Conservation (phyloP, 2,797 vertebrate species). For the Pseudocheirus occidentalis region DNA sequence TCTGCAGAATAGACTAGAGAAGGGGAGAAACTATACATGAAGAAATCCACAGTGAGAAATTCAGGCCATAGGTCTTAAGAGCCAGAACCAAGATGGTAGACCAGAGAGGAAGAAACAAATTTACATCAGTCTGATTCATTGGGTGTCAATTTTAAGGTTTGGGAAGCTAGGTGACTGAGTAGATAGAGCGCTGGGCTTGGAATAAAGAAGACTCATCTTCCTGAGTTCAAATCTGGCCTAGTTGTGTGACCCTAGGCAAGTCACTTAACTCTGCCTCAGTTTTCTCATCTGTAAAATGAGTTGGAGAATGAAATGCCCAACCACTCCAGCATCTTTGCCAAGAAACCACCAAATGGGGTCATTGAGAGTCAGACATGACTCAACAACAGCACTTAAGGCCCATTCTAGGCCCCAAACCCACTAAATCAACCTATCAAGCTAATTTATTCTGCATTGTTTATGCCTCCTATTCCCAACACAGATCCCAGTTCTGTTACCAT, state of each 20-base stretch:
- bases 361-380: background rate
- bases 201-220: background rate
- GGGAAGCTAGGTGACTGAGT: background rate
- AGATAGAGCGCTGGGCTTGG: background rate
- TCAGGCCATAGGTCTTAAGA: no score
- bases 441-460: background rate
- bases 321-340: background rate
- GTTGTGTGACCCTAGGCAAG: background rate
- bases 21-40: no score
- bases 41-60: no score
- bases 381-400: background rate
- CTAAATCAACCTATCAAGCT: background rate
- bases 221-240: background rate
- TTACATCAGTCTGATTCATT: background rate
- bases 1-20: no score
- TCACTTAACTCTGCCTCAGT: background rate
- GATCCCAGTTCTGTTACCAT: background rate
- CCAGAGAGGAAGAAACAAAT: background rate
- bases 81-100: background rate
- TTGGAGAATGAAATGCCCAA: background rate
- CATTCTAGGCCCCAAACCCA: background rate
- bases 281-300: background rate
- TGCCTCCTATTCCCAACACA: background rate
- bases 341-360: background rate
- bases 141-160: background rate